These are phyloP conservation scores for Eclectus roratus DNA, from an alignment of 2,113 vertebrate species.

Conservation along the genomic window DNA sequence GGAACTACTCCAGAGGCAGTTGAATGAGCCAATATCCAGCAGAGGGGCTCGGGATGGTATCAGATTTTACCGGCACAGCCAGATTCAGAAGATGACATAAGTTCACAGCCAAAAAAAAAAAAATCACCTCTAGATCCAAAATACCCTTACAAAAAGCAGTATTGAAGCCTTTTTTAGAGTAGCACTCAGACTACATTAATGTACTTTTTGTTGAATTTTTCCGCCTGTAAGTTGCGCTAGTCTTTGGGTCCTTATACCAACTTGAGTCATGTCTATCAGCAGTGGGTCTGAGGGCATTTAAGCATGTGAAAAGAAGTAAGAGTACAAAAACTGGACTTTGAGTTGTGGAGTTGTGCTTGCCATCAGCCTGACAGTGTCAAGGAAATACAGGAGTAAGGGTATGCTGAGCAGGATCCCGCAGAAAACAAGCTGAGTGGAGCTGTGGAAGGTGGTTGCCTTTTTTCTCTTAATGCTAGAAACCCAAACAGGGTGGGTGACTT, in stretches of 20 bases:
- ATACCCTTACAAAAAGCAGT: neutral
- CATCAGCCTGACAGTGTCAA: neutral
- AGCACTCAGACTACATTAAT: neutral
- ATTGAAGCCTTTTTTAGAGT: neutral
- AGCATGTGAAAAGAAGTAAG: neutral
- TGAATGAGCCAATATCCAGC: slow-evolving; percentile 22
- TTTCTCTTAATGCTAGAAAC: neutral
- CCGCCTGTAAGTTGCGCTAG: neutral
- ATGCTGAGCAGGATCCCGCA: neutral
- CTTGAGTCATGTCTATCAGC: neutral
- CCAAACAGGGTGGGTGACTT: neutral
- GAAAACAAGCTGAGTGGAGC: neutral
- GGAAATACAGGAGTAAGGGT: neutral
- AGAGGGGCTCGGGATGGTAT: slow-evolving; percentile 25
- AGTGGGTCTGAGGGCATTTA: neutral
- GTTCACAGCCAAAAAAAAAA: neutral
- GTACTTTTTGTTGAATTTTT: neutral
- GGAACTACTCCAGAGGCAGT: neutral
- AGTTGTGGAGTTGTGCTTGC: neutral
- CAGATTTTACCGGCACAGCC: neutral
- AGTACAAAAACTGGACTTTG: slow-evolving; percentile 32
- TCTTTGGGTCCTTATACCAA: neutral
- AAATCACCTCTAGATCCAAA: neutral
- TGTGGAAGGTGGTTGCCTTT: neutral
- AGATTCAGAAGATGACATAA: slow-evolving; percentile 12